Base-by-base conservation (phyloP, 2,113 vertebrate genomes). In the Eidolon helvum region DNA sequence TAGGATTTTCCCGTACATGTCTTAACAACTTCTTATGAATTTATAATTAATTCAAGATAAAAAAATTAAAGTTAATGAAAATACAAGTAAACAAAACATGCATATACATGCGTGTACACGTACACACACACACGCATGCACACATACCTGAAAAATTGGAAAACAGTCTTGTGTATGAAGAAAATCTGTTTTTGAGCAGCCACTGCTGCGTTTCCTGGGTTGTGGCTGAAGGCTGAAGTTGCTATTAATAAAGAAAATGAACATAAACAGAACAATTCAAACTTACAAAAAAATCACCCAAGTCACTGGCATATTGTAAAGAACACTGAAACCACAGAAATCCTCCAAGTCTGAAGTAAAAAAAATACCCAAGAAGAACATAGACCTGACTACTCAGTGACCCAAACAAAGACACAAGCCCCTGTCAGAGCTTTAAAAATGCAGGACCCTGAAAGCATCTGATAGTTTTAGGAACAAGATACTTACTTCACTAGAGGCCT, bases 161-260 rank as follows among this genome's bases (percentile, higher is more conserved):
- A 96, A 99, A 99, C 97, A 99, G 98, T 97, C 99, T 98, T 94
- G 99, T 97, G 74, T 99, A 99, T 95, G 99, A 98, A 97, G 98
- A 99, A 97, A 99, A 99, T 88, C 99, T 99, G 89, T 99, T 99
- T 98, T 99, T 99, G 96, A 99, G 98, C 97, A 99, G 98, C 99
- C 99, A 99, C 4, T 99, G 99, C 96, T 99, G 99, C 38, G 99
- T 97, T 97, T 99, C 99, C 98, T 99, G 99, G 98, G 99, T 99
- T 84, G 99, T 99, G 96, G 99, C 99, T 90, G 99, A 99, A 97
- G 99, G 99, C 94, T 99, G 99, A 98, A 99, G 98, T 98, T 99
- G 99, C 99, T 98, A 53, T 93, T 50, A 91, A 85, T 40, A 75
- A 74, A 86, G 38, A 87, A 94, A 89, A 80, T 66, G 24, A 87